phyloP scores from a whole-genome alignment of 2,797 vertebrate genomes.

The Sphaeramia orbicularis region DNA sequence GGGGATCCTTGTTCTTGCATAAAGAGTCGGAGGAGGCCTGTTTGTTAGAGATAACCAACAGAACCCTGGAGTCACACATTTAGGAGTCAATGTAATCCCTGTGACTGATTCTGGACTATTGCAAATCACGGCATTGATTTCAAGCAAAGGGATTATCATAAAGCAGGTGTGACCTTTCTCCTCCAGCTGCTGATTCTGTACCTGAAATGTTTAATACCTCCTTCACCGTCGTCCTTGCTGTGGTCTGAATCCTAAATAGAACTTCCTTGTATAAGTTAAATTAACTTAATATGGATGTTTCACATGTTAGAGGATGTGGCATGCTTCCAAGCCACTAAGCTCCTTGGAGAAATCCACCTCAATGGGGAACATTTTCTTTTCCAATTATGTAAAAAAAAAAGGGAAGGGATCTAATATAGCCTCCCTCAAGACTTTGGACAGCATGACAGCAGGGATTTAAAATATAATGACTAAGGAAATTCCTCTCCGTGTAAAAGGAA shows the following conservation, averaged over 20 bases:
- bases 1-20: conserved; percentile 38
- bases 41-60: conserved; percentile 72
- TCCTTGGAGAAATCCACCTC: conserved; percentile 50
- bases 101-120: conserved; percentile 67
- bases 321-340: conserved; percentile 43
- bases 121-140: conserved; percentile 53
- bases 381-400: conserved; percentile 40
- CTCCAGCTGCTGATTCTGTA: conserved; percentile 38
- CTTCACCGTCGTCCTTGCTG: conserved; percentile 23
- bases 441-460: conserved; percentile 56
- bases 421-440: conserved; percentile 50
- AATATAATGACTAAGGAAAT: conserved; percentile 51
- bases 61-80: conserved; percentile 60
- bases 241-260: conserved; percentile 14
- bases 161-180: conserved; percentile 68
- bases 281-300: conserved; percentile 42
- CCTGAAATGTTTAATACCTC: conserved; percentile 53
- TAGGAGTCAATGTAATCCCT: conserved; percentile 73
- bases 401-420: conserved; percentile 34
- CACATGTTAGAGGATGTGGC: conserved; percentile 25
- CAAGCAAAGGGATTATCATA: conserved; percentile 58
- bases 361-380: conserved; percentile 51
- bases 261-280: conserved; percentile 29
- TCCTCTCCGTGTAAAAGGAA: conserved; percentile 43
- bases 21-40: conserved; percentile 48